Percentiles rank a stretch among this genome's conserved stretches.
Conservation (phyloP, 2,797 vertebrate genomes). For the Novumbra hubbsi region DNA sequence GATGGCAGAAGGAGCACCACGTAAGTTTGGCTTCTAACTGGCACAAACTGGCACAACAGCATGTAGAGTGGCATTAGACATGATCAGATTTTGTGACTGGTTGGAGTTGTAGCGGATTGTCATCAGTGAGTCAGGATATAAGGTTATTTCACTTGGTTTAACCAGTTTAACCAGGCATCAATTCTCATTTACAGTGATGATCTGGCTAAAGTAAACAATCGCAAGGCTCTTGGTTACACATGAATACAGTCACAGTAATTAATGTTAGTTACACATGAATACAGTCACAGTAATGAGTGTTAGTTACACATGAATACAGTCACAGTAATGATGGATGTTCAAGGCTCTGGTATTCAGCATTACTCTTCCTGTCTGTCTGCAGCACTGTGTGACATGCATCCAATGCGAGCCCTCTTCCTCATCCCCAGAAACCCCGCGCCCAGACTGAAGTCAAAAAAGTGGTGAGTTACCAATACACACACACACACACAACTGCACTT, state of each 20-base stretch:
- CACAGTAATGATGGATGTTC: neutral
- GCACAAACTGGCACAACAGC: neutral
- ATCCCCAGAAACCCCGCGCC: conserved; percentile 92
- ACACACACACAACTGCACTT: neutral
- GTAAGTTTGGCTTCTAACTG: conserved; percentile 76
- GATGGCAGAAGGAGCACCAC: conserved; percentile 96
- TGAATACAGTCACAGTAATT: too few species aligned
- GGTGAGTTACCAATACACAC: conserved; percentile 72
- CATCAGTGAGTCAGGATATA: neutral
- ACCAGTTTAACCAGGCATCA: too few species aligned
- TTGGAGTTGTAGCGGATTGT: neutral
- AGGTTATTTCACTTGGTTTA: neutral
- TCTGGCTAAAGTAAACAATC: too few species aligned
- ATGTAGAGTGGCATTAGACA: neutral
- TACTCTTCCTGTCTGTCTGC: conserved; percentile 20
- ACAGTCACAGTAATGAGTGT: neutral
- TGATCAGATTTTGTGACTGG: neutral
- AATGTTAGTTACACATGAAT: too few species aligned
- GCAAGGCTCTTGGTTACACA: too few species aligned
- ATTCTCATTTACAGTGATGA: too few species aligned
- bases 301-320: too few species aligned
- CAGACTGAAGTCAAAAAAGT: conserved; percentile 93
- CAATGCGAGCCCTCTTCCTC: conserved; percentile 94
- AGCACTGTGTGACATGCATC: conserved; percentile 96
- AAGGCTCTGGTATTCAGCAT: neutral